Evolutionary conservation across 2,797 vertebrate genomes (phyloP).

Genomic region (Gymnothorax javanicus): DNA sequence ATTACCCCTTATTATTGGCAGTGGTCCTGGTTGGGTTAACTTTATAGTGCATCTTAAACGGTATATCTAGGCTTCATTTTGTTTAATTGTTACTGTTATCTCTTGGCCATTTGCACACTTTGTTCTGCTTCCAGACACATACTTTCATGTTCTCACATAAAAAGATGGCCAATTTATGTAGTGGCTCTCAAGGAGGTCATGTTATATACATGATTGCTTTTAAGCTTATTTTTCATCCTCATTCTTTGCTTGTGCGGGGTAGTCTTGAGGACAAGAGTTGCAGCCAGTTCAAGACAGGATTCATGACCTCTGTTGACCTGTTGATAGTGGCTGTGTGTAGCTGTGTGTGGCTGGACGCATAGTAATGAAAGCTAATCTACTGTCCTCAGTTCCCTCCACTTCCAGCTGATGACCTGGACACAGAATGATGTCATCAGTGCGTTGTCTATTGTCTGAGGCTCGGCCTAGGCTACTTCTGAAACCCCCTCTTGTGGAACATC

Average conservation of each 20-base stretch:
- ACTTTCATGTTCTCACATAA: not conserved
- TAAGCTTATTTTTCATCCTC: not conserved
- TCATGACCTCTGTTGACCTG: not conserved
- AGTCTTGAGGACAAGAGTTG: not conserved
- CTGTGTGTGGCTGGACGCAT: slow-evolving; percentile 1
- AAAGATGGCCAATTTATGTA: not conserved
- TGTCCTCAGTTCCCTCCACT: slow-evolving; percentile 5
- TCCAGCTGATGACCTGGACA: not conserved
- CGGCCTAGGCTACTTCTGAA: not conserved
- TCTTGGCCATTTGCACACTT: not conserved
- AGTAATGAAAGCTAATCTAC: not conserved
- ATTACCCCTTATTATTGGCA: not conserved
- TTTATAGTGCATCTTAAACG: not conserved
- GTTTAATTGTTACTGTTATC: not conserved
- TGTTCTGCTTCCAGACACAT: not conserved
- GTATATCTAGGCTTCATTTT: not conserved
- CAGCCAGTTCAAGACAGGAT: not conserved
- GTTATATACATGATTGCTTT: not conserved
- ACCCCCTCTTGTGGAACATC: not conserved
- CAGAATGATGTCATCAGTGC: not conserved
- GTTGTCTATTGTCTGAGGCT: not conserved
- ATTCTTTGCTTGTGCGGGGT: not conserved
- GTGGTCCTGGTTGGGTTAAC: not conserved
- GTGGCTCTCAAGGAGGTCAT: not conserved
- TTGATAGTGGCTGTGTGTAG: not conserved